These are phyloP conservation scores for Camponotus fellah DNA, from an alignment of 2,888 invertebrate genomes.

Conservation along the genomic window DNA sequence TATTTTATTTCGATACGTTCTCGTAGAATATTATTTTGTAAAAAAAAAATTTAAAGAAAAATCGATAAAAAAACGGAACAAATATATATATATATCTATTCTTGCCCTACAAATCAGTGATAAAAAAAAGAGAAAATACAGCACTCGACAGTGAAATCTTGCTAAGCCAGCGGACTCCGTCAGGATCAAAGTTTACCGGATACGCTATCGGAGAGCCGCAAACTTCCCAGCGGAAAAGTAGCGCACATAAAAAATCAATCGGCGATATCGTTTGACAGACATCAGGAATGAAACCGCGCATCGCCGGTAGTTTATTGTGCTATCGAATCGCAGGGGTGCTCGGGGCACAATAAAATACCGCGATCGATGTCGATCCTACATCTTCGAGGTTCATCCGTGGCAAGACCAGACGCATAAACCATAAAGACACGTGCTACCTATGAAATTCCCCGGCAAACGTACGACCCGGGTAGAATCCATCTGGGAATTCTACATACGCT, in stretches of 20 bases:
- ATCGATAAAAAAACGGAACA: background rate
- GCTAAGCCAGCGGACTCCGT: constrained; percentile 43
- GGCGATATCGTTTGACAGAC: constrained; percentile 50
- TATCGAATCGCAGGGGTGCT: constrained; percentile 60
- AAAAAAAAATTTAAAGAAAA: constrained; percentile 2
- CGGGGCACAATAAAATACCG: constrained; percentile 72
- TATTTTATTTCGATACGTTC: constrained; percentile 8
- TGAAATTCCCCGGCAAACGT: constrained; percentile 67
- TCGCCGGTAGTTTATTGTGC: constrained; percentile 58
- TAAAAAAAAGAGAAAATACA: constrained; percentile 25
- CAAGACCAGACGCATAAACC: constrained; percentile 79
- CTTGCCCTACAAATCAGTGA: constrained; percentile 26
- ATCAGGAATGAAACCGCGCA: constrained; percentile 37
- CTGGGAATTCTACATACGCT: constrained; percentile 60
- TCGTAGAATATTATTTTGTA: background rate
- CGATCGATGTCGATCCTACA: constrained; percentile 65
- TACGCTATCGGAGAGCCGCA: constrained; percentile 33
- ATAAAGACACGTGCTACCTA: constrained; percentile 76
- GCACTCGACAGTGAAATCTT: constrained; percentile 65
- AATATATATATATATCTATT: constrained; percentile 8
- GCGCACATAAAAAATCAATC: constrained; percentile 52
- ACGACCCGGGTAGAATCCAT: constrained; percentile 64
- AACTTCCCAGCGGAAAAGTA: constrained; percentile 43
- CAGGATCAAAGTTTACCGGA: constrained; percentile 47
- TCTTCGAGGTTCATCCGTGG: constrained; percentile 68